Base-by-base conservation (phyloP, 2,797 vertebrate genomes). In the Sorex maritimensis region DNA sequence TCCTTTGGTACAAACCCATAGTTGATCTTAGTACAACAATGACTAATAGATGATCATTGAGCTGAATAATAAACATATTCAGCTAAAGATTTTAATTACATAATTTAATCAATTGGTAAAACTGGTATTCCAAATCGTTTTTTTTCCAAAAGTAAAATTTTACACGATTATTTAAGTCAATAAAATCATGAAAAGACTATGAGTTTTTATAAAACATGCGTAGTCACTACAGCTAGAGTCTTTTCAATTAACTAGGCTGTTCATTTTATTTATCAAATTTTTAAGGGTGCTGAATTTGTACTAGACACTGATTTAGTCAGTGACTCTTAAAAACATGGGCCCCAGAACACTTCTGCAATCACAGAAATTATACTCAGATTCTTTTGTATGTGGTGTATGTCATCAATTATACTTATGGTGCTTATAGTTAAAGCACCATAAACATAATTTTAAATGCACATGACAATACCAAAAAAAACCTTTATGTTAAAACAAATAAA, bases 61-160 rank as follows among this genome's bases (percentile, higher is more conserved):
- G 72, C 24, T 87, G 44, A 96, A 63, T 93, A 93, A 95, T 71
- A 5, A 74, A 95, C 93, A 28, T 28, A 96, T 93, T 86, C 21
- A 58, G 61, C 28, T 84, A 74, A 79, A 77, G 92, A 88, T 91
- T 96, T 93, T 96, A 86, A 96, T 34, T 28, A 14, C 34, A 63
- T 3, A 0, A 19, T 94, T 95, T 88, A 88, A 34, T 94, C 21
- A 55, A 72, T 81, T 30, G 23, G 85, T 75, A 38, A 80, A 92
- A 95, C 77, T 79, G 88, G 49, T 80, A 94, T 46, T 90, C 26
- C 77, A 55, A 0, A 72, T 72, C 67, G 77, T 30, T 83, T 94
- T 79, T 30, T 30, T 15, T 5, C 38, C 30, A 15, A 68, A 61
- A 73, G 11, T 0, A 63, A 19, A 55, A 68, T 82, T 94, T 34